These are phyloP conservation scores for Eupithecia vulgata DNA, from an alignment of 2,888 invertebrate genomes.

Conservation along the genomic window DNA sequence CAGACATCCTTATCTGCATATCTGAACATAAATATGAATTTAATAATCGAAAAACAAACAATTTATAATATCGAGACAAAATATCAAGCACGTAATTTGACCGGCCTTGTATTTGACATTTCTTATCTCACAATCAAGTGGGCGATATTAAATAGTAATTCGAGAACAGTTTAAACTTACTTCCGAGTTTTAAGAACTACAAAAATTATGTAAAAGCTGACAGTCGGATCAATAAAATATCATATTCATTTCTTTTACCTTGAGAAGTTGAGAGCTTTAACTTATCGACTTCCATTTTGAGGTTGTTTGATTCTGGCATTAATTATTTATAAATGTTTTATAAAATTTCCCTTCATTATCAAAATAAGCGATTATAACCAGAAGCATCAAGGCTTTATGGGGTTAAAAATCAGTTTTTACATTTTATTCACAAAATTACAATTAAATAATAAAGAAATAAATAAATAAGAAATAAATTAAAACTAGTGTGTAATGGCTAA, in stretches of 20 bases:
- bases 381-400: background rate
- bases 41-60: background rate
- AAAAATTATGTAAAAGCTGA: constrained; percentile 17
- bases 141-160: constrained; percentile 26
- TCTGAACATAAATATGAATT: background rate
- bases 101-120: constrained; percentile 31
- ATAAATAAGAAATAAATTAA: too few species aligned
- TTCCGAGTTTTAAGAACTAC: constrained; percentile 25
- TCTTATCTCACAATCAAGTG: constrained; percentile 31
- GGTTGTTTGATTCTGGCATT: background rate
- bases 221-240: constrained; percentile 19
- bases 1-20: background rate
- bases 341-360: background rate
- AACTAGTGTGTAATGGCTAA: too few species aligned
- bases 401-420: background rate
- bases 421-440: too few species aligned
- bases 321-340: background rate
- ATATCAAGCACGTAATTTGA: constrained; percentile 17
- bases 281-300: constrained; percentile 3
- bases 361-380: background rate
- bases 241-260: constrained; percentile 11
- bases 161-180: constrained; percentile 21
- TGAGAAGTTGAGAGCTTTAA: constrained; percentile 2
- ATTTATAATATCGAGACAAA: constrained; percentile 6
- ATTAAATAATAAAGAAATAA: too few species aligned